A percentile compares a stretch with the other conserved stretches of the same genome.
Evolutionary conservation across 1,140 invertebrate genomes (phyloP).

Genomic region (Drosophila busckii): DNA sequence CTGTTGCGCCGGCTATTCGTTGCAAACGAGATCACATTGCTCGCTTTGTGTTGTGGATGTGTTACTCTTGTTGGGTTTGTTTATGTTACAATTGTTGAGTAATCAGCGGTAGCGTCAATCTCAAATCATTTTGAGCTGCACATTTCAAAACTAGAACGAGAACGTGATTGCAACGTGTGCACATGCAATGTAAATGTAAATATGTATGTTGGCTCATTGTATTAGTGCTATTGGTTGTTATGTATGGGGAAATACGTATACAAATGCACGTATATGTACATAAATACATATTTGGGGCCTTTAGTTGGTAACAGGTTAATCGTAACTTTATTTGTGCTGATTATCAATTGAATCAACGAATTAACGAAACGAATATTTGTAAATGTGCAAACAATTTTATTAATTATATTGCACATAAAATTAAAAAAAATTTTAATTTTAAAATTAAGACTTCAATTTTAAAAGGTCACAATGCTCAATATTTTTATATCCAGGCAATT

Average conservation of each 20-base stretch:
- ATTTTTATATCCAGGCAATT: too few species aligned
- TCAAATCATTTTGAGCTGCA: constrained; percentile 62
- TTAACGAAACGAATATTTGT: too few species aligned
- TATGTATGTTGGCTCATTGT: constrained; percentile 14
- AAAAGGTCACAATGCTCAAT: too few species aligned
- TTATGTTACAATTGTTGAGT: constrained; percentile 54
- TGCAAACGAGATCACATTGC: constrained; percentile 67
- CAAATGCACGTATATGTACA: neutral
- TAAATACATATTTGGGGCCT: neutral
- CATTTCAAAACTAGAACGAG: constrained; percentile 68
- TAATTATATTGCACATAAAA: too few species aligned
- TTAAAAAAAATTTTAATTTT: too few species aligned
- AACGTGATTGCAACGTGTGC: constrained; percentile 54
- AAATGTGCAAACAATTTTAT: too few species aligned
- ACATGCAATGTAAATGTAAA: neutral
- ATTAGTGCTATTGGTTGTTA: constrained; percentile 18
- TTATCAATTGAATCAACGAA: too few species aligned
- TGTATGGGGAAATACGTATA: constrained; percentile 14
- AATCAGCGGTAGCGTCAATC: constrained; percentile 64
- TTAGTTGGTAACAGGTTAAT: too few species aligned
- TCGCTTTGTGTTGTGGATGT: neutral
- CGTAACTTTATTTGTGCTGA: constrained; percentile 11
- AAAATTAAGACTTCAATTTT: too few species aligned
- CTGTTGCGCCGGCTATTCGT: constrained; percentile 26
- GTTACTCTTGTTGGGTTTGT: neutral